Percentiles rank a stretch among this genome's conserved stretches.
These are phyloP conservation scores for Chrysogorgia sp. DNA, from an alignment of 92 coral and sea anemone genomes.

Conservation along the genomic window DNA sequence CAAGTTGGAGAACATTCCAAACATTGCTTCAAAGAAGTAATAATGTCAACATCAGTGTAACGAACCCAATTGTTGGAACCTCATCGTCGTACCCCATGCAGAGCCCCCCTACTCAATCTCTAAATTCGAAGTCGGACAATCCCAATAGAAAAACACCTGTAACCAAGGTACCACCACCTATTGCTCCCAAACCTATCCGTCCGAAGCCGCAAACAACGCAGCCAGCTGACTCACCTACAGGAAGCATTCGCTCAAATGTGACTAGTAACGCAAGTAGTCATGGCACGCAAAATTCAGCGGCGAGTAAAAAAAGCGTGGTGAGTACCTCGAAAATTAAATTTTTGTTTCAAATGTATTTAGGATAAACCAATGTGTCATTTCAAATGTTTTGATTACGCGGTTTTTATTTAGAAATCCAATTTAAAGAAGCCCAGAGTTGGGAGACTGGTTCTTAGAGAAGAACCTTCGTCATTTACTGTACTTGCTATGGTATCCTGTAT, in stretches of 20 bases:
- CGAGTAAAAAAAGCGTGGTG: slow-evolving; percentile 20
- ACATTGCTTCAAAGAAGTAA: background rate
- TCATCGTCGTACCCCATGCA: background rate
- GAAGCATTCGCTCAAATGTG: slow-evolving; percentile 1
- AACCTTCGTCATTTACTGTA: slow-evolving; percentile 19
- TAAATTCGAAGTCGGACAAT: background rate
- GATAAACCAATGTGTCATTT: background rate
- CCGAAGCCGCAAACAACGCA: slow-evolving; percentile 4
- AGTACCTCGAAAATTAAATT: background rate
- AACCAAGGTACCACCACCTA: background rate
- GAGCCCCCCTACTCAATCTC: background rate
- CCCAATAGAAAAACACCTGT: background rate
- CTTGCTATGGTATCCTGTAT: slow-evolving; percentile 11
- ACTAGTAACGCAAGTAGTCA: slow-evolving; percentile 20
- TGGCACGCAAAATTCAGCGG: slow-evolving; percentile 2
- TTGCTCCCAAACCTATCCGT: slow-evolving; percentile 16
- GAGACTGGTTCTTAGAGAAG: slow-evolving; percentile 24
- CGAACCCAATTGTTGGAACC: background rate
- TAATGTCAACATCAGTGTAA: background rate
- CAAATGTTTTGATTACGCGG: background rate
- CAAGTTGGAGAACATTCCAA: background rate
- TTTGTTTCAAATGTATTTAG: background rate
- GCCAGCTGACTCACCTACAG: slow-evolving; percentile 18
- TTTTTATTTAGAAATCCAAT: slow-evolving; percentile 29
- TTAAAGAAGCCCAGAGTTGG: slow-evolving; percentile 21